Evolutionary conservation across 2,113 vertebrate species (phyloP).

Genomic region (Petroica traversi): DNA sequence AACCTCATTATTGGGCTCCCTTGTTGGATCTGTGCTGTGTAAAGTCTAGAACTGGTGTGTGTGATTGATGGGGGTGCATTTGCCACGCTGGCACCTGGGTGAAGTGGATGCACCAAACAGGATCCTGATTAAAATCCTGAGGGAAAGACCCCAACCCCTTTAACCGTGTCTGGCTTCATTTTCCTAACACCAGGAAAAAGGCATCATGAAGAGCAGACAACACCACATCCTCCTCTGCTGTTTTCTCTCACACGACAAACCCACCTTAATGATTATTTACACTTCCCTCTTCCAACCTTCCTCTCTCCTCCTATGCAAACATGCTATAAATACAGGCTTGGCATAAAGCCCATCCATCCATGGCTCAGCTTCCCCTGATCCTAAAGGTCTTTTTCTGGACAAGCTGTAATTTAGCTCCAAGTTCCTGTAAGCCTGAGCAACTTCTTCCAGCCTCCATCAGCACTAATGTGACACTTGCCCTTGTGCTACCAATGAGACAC

Average conservation of each 20-base stretch:
- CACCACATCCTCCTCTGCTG: neutral
- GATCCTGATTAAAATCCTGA: no score
- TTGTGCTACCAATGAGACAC: neutral
- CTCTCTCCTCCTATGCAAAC: conserved; percentile 25
- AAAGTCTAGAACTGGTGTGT: no score
- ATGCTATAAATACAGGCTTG: conserved; percentile 33
- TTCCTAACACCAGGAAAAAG: no score
- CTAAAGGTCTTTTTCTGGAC: conserved; percentile 41
- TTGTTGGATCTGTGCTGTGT: no score
- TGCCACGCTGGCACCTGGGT: no score
- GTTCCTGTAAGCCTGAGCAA: conserved; percentile 55
- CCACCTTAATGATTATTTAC: conserved; percentile 35
- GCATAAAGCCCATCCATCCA: conserved; percentile 30
- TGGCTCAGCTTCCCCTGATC: neutral
- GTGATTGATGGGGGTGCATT: no score
- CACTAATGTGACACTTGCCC: conserved; percentile 33
- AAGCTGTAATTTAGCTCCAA: conserved; percentile 48
- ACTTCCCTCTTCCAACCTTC: conserved; percentile 10
- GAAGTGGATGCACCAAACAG: no score
- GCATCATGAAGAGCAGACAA: neutral
- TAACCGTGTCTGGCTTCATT: no score
- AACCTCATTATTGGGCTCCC: no score
- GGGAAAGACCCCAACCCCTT: no score
- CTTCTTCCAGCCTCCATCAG: conserved; percentile 58
- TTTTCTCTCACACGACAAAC: neutral